phyloP scores from a whole-genome alignment of 1,140 invertebrate genomes.

The Drosophila tsacasi region DNA sequence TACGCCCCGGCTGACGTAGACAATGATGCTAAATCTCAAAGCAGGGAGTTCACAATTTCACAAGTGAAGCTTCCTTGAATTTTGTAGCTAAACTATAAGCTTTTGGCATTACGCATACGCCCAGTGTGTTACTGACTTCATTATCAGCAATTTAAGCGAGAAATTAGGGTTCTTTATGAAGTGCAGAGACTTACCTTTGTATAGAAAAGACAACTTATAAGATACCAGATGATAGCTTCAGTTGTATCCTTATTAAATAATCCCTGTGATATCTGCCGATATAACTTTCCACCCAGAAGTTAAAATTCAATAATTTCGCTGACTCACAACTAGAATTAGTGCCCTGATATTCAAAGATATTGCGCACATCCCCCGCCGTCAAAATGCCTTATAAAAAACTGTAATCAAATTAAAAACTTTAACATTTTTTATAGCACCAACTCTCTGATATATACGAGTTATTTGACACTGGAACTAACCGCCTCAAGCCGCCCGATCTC shows the following conservation, averaged over 20 bases:
- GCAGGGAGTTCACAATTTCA: neutral
- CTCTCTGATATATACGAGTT: slow-evolving; percentile 2
- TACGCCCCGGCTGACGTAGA: slow-evolving; percentile 50
- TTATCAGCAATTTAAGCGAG: neutral
- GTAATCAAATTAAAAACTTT: slow-evolving; percentile 36
- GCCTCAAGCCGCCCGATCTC: slow-evolving; percentile 63
- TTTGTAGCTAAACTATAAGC: too few species aligned
- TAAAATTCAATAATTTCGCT: neutral
- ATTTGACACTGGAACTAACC: slow-evolving; percentile 50
- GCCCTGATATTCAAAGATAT: slow-evolving; percentile 1
- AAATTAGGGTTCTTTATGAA: neutral
- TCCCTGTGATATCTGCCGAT: neutral
- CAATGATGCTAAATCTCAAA: slow-evolving; percentile 3
- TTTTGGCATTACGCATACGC: slow-evolving; percentile 7
- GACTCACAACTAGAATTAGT: neutral
- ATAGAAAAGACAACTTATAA: neutral
- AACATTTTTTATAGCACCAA: slow-evolving; percentile 11
- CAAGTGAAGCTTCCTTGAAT: slow-evolving; percentile 13
- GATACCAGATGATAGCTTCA: too few species aligned
- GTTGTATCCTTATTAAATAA: neutral
- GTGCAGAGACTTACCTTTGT: neutral
- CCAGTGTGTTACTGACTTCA: neutral
- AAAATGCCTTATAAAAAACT: slow-evolving; percentile 5
- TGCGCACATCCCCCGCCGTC: slow-evolving; percentile 21
- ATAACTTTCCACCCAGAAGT: neutral